phyloP scores from a whole-genome alignment of 2,797 vertebrate genomes.

The Labroides dimidiatus region DNA sequence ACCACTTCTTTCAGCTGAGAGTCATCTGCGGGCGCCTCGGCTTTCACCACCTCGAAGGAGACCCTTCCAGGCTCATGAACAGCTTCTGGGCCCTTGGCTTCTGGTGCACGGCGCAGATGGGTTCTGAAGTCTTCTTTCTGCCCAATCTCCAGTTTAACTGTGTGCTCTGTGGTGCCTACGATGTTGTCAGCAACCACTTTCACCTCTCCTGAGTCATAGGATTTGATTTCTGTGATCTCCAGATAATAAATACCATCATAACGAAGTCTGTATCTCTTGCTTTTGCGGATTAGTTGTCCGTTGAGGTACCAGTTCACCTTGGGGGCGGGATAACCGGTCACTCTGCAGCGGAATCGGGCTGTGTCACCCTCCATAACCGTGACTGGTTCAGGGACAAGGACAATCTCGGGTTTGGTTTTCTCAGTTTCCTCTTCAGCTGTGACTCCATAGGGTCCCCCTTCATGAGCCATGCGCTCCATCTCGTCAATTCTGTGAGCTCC shows the following conservation, averaged over 20 bases:
- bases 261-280: constrained; percentile 95
- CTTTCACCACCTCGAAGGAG: constrained; percentile 93
- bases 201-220: constrained; percentile 95
- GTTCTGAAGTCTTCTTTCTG: constrained; percentile 96
- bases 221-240: constrained; percentile 94
- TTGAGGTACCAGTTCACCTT: constrained; percentile 99
- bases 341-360: constrained; percentile 94
- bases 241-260: constrained; percentile 98
- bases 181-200: constrained; percentile 94
- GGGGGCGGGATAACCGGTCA: constrained; percentile 94
- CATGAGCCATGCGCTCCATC: constrained; percentile 92
- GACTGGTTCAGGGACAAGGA: constrained; percentile 93
- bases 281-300: constrained; percentile 96
- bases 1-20: constrained; percentile 90
- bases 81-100: constrained; percentile 85
- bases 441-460: constrained; percentile 90
- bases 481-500: constrained; percentile 92
- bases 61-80: constrained; percentile 83
- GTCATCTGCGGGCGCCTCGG: constrained; percentile 86
- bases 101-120: constrained; percentile 91
- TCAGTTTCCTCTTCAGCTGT: constrained; percentile 88
- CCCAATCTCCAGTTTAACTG: constrained; percentile 93
- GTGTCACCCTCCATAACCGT: constrained; percentile 91
- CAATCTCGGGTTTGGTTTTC: constrained; percentile 95
- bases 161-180: constrained; percentile 90